Base-by-base conservation (phyloP, 2,888 invertebrate species). In the Deilephila elpenor region DNA sequence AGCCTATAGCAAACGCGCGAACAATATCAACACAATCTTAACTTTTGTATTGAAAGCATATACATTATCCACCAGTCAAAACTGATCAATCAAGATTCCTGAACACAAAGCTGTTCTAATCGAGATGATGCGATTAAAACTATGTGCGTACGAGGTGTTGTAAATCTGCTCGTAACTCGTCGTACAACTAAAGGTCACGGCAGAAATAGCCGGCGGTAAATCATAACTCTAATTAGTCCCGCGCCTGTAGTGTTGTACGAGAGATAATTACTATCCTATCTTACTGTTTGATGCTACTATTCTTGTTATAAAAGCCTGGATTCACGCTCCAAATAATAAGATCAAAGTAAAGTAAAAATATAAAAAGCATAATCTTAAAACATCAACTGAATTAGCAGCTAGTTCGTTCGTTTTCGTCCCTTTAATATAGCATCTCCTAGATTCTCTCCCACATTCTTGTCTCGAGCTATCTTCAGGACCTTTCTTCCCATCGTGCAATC, bases 191-290 rank as follows among this genome's bases (percentile, higher is more conserved):
- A 67, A 73, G 67, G 64, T 59, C 64, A 59, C 34, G 34, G 56
- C 72, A 56, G 62, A 67, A 67, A 73, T 67, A 73, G 64, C 56
- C 25, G 56, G 17, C 37, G 59, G 56, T 67, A 73, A 73, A 73
- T 73, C 72, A 73, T 73, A 73, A 67, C 37, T 14, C 32, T 67
- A 67, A 73, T 73, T 73, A 72, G 37, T 19, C 20, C 17, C n/a
- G 64, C 44, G 61, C 51, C 44, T 51, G 25, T 44, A 56, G 44
- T 64, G 20, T 17, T 17, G 20, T 14, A 8, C 8, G 20, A 51
- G 51, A 51, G 51, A 14, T 67, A 67, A 67, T 67, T 67, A 67
- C 51, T 64, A 64, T 64, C 37, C 67, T 67, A 44, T 5, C 17
- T 3, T 67, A 37, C n/a, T n/a, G 20, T 64, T n/a, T 64, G 62